Evolutionary conservation across 64 coral and sea anemone species (phyloP), one percentile per base, ranked within the genome.

Genomic region (Pachyseris speciosa): DNA sequence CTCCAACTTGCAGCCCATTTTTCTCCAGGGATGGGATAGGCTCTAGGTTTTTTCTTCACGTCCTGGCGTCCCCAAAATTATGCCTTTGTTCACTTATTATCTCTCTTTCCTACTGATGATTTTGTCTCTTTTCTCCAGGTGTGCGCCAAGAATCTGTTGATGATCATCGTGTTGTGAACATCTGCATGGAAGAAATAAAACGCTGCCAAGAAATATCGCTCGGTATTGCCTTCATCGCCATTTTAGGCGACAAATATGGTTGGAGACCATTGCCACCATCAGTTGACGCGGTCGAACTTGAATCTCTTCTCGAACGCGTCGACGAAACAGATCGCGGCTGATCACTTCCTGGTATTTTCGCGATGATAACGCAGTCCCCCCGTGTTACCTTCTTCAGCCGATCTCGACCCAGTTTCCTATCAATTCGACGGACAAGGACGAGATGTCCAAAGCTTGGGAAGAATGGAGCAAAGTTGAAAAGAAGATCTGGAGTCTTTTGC

Each of bases 171-270:
- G 66, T 83, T 9, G 63, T 91, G 1, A 83, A 60, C 33, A 91
- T 91, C 30, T 91, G 88, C 20, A 91, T 91, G 75, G 88, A 91
- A 80, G 88, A 91, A 61, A 91, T 91, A 9, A 91, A 91, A n/a
- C 88, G 88, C 4, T 91, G 88, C 28, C 88, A 91, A 38, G 88
- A 91, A 20, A 91, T 45, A 36, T 91, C 88, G 15, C 75, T 83
- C 37, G 77, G 77, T 10, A 72, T 83, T 30, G 75, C 64, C 1
- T 91, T 91, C n/a, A 91, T 91, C 24, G 88, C 88, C 10, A 48
- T 91, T 26, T 43, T 91, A 7, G 88, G 88, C 9, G 88, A 91
- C 75, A 83, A 71, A 63, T 91, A 91, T 59, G 88, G 88, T 11
- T 83, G 75, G 88, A 44, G 88, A 50, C 87, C 87, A 1, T 75